Base-by-base conservation (phyloP, 2,113 vertebrate species). In the Psilopsiagon aurifrons region DNA sequence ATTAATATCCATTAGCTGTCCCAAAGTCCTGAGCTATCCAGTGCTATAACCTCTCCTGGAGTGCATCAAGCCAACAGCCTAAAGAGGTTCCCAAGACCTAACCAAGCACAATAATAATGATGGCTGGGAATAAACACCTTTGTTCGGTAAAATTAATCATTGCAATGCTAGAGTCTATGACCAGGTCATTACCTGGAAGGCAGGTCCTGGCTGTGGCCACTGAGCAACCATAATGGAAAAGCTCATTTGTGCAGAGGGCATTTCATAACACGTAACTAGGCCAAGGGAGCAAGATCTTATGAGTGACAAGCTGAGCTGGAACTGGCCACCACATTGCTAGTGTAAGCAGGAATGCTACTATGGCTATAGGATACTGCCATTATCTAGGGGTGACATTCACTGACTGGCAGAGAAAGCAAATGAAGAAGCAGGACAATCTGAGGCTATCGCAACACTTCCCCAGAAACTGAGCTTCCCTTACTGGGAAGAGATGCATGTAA, bases 81-180 rank as follows among this genome's bases (percentile, higher is more conserved):
- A 87, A 92, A 96, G 78, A 88, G 88, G 86, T 96, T 97, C 86
- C 69, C 78, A 94, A 96, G 92, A 94, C 91, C 86, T 79, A 85
- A 92, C 77, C 25, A 87, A 81, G 86, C 44, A 87, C 49, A 94
- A 84, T 75, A 90, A 84, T 91, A 92, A 89, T 44, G 84, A 83
- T 66, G 89, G 43, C 62, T 82, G 57, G 68, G 62, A 86, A 88
- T 86, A 92, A 96, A 96, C 86, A 90, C 88, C 95, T 95, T 97
- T 96, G 88, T 96, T 96, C 76, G 35, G 80, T 52, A 82, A 81
- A 94, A 96, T 93, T 47, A 86, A 84, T 96, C 24, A 2, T 75
- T 93, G 60, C 19, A 82, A 16, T 37, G 66, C 62, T 84, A 15
- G 24, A 86, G 49, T 57, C 64, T 94, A 52, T 93, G 88, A 94